Conservation (phyloP, 2,113 vertebrate genomes). For the Semnornis frantzii region DNA sequence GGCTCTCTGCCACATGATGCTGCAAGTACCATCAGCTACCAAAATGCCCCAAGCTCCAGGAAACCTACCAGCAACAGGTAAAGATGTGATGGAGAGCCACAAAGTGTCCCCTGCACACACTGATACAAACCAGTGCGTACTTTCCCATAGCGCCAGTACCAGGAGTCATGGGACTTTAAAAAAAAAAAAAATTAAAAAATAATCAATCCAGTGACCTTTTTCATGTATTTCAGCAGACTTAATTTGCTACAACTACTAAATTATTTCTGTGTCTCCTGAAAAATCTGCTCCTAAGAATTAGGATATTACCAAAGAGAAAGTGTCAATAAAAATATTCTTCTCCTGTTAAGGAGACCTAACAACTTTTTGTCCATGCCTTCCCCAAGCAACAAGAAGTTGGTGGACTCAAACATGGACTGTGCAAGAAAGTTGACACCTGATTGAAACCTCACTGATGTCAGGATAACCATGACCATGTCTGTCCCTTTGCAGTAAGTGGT, state of each 20-base stretch:
- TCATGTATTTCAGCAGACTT: background rate
- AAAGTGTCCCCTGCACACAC: background rate
- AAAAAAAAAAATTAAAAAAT: too few species aligned
- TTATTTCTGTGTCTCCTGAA: background rate
- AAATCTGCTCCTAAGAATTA: background rate
- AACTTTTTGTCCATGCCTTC: background rate
- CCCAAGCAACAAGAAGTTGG: background rate
- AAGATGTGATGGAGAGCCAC: background rate
- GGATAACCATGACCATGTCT: background rate
- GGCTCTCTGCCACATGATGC: background rate
- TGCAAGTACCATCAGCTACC: background rate
- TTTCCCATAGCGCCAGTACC: background rate
- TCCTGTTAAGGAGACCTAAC: background rate
- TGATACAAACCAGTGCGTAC: background rate
- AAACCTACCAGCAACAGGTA: background rate
- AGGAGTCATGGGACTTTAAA: background rate
- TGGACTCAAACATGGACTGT: background rate
- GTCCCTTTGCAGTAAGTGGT: background rate
- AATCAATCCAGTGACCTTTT: too few species aligned
- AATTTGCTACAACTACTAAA: background rate
- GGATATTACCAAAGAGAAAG: background rate
- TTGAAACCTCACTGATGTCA: background rate
- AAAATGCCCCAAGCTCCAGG: background rate
- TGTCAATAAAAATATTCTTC: background rate
- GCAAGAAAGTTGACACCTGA: fast-evolving